phyloP scores from a whole-genome alignment of 2,797 vertebrate genomes.

The Phalloptychus januarius region DNA sequence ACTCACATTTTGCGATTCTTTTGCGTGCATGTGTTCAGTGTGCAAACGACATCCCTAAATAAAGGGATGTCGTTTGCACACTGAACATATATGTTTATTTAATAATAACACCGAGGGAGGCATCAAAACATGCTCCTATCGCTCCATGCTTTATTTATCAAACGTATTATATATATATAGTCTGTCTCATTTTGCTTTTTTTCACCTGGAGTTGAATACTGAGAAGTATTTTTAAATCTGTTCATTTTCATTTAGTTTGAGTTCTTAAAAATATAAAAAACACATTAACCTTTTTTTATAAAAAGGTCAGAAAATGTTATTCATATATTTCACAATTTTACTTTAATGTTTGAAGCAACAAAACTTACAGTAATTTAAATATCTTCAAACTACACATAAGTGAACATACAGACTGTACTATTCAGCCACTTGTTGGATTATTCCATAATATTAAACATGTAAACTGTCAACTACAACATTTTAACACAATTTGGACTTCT shows the following conservation, averaged over 20 bases:
- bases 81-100: no score
- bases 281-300: no score
- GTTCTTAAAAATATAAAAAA: no score
- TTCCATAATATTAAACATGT: no score
- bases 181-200: constrained; percentile 41
- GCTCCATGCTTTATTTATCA: no score
- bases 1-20: neutral
- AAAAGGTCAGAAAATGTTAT: neutral
- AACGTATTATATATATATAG: no score
- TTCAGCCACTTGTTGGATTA: no score
- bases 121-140: no score
- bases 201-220: constrained; percentile 26
- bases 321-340: neutral
- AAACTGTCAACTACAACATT: no score
- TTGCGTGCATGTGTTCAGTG: neutral
- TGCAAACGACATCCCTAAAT: neutral
- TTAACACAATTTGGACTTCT: neutral
- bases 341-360: neutral
- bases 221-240: constrained; percentile 51
- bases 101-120: no score
- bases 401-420: neutral
- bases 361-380: neutral
- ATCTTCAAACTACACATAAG: neutral
- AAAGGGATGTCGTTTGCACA: no score
- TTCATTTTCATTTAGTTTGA: constrained; percentile 52